A percentile compares a stretch with the other conserved stretches of the same genome.
phyloP scores from a whole-genome alignment of 2,113 vertebrate species.

The Petrocephalus zakoni region DNA sequence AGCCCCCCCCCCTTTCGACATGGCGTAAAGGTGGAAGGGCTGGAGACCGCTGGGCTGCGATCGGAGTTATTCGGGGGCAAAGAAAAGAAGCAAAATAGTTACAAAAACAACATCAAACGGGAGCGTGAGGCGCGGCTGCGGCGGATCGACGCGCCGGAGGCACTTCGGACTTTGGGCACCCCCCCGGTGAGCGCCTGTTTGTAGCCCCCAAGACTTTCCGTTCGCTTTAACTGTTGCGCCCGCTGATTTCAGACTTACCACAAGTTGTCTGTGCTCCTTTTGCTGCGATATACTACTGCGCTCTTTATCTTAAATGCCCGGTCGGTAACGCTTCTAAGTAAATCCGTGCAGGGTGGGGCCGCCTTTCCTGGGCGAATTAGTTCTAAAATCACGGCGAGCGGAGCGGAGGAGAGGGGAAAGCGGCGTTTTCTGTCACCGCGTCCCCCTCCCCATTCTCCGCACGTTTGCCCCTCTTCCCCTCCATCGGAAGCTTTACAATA shows the following conservation, averaged over 20 bases:
- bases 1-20: conserved; percentile 46
- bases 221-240: neutral
- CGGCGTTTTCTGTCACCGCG: neutral
- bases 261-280: neutral
- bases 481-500: neutral
- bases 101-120: neutral
- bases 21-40: conserved; percentile 57
- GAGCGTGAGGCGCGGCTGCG: neutral
- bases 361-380: neutral
- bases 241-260: neutral
- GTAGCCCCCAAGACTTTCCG: neutral
- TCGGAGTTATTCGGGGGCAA: conserved; percentile 6
- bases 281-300: neutral
- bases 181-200: conserved; percentile 25
- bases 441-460: neutral
- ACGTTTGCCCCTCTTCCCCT: neutral
- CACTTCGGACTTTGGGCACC: neutral
- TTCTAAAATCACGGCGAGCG: neutral
- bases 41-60: conserved; percentile 22
- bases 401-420: neutral
- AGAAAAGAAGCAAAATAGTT: conserved; percentile 34
- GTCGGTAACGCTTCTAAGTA: neutral
- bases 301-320: neutral
- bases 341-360: neutral
- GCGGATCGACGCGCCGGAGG: neutral